These are phyloP conservation scores for Hippopotamus amphibius DNA, from an alignment of 2,113 vertebrate species.

Conservation along the genomic window DNA sequence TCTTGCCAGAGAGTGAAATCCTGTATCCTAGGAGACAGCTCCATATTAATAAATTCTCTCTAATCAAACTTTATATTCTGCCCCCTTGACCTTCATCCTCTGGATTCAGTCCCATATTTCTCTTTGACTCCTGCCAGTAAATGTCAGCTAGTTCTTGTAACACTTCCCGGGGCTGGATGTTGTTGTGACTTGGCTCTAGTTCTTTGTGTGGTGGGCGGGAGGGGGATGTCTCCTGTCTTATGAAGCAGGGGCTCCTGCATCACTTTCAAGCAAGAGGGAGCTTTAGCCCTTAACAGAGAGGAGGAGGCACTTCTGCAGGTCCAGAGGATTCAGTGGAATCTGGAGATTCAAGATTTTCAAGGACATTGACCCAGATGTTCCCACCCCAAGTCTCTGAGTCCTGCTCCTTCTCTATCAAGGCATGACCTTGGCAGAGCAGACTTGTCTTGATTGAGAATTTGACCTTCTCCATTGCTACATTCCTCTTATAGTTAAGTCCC, in stretches of 20 bases:
- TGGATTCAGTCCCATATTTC: not conserved
- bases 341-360: not conserved
- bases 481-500: not conserved
- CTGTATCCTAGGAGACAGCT: not conserved
- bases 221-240: not conserved
- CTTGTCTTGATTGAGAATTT: not conserved
- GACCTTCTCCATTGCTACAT: not conserved
- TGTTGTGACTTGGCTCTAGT: not conserved
- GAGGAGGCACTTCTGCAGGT: not conserved
- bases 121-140: not conserved
- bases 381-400: not conserved
- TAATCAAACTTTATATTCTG: not conserved
- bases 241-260: not conserved
- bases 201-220: not conserved
- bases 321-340: not conserved
- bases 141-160: not conserved
- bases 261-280: not conserved
- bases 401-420: not conserved
- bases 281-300: not conserved
- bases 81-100: not conserved
- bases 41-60: not conserved
- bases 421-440: not conserved
- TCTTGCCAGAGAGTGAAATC: not conserved
- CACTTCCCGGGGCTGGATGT: not conserved
- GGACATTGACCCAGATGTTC: not conserved